Percentiles rank a stretch among this genome's conserved stretches.
These are phyloP conservation scores for Nysson spinosus DNA, from an alignment of 2,888 invertebrate species.

Conservation along the genomic window DNA sequence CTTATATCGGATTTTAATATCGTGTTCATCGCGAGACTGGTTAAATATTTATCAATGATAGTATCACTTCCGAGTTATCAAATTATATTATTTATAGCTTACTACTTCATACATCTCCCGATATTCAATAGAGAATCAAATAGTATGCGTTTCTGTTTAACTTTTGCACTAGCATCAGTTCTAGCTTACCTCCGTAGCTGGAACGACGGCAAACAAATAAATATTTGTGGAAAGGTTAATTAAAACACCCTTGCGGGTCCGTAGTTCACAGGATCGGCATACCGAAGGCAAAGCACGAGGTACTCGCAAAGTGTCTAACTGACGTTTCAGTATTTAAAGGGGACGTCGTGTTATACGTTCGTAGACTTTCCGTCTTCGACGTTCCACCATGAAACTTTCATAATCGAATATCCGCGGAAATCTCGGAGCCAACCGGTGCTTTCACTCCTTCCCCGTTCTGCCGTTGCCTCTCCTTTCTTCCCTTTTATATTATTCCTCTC, in stretches of 20 bases:
- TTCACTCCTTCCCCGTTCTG: background rate
- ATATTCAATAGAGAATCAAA: too few species aligned
- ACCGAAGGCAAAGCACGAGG: conserved; percentile 10
- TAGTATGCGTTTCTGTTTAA: conserved; percentile 21
- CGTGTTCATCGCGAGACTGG: too few species aligned
- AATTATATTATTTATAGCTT: too few species aligned
- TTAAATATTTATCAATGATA: too few species aligned
- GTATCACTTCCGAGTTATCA: background rate
- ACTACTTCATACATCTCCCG: too few species aligned
- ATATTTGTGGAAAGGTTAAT: conserved; percentile 49
- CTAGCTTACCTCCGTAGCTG: conserved; percentile 23
- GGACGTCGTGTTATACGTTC: conserved; percentile 5
- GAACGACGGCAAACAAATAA: conserved; percentile 46
- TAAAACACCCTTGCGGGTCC: conserved; percentile 35
- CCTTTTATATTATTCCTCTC: background rate
- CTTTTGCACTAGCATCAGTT: conserved; percentile 24
- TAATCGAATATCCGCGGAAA: conserved; percentile 28
- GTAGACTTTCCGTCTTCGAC: background rate
- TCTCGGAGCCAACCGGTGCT: background rate
- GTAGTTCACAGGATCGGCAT: conserved; percentile 13
- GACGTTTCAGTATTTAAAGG: conserved; percentile 40
- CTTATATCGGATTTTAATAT: too few species aligned
- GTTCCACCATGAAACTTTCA: conserved; percentile 31
- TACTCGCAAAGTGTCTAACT: conserved; percentile 28
- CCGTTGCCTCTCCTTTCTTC: background rate